Conservation (phyloP, 2,113 vertebrate species). For the Sylvicapra grimmia region DNA sequence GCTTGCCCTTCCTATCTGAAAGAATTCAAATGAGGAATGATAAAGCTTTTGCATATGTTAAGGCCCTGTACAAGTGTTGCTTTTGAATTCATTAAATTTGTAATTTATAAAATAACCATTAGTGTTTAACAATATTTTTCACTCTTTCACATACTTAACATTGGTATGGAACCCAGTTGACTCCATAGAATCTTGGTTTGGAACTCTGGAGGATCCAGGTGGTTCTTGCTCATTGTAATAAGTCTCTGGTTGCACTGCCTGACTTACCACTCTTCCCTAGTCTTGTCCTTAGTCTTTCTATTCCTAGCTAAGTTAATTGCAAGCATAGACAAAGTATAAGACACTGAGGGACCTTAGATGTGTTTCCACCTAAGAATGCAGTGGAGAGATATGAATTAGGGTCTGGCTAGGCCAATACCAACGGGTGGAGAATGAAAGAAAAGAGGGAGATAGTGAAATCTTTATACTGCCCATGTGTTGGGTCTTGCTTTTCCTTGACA, state of each 20-base stretch:
- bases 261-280: not conserved
- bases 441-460: not conserved
- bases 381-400: not conserved
- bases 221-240: not conserved
- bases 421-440: not conserved
- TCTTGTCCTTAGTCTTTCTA: not conserved
- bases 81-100: not conserved
- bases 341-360: not conserved
- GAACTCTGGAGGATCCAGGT: not conserved
- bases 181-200: not conserved
- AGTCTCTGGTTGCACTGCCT: not conserved
- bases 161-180: not conserved
- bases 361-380: not conserved
- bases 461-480: not conserved
- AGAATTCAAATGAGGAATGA: not conserved
- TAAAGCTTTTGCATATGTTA: not conserved
- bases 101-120: conserved; percentile 1
- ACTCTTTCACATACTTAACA: not conserved
- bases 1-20: not conserved
- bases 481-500: not conserved
- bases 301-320: not conserved
- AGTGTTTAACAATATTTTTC: not conserved
- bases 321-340: not conserved
- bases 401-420: too few relatives aligned
- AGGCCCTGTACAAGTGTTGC: not conserved